Evolutionary conservation across 2,113 vertebrate species (phyloP).

Genomic region (Empidonax alnorum): DNA sequence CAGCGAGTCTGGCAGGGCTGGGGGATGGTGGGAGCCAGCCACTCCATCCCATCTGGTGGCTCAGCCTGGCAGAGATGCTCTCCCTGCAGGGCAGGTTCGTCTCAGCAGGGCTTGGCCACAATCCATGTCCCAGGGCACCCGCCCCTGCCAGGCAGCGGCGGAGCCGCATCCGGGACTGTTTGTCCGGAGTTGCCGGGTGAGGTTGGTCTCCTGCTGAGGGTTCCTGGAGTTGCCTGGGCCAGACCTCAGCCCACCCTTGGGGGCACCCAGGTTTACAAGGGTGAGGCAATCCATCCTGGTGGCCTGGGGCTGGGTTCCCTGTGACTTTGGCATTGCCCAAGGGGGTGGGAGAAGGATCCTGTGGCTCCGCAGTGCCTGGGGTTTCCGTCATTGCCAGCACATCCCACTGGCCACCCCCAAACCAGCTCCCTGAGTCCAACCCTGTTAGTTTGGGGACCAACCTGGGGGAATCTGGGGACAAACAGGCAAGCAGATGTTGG

Average conservation of each 20-base stretch:
- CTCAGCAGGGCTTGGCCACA: accelerated
- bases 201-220: background rate
- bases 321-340: accelerated
- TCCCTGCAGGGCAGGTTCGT: background rate
- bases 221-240: background rate
- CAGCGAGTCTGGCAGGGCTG: background rate
- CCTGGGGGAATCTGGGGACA: background rate
- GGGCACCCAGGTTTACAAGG: background rate
- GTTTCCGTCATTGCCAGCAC: accelerated
- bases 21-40: background rate
- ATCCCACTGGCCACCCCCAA: background rate
- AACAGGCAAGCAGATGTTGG: background rate
- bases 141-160: accelerated
- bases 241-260: background rate
- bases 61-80: background rate
- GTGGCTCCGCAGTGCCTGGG: background rate
- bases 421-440: accelerated
- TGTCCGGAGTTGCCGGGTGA: background rate
- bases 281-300: background rate
- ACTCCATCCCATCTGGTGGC: background rate
- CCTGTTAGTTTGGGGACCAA: background rate
- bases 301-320: background rate
- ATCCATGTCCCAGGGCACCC: background rate
- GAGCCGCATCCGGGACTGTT: background rate
- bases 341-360: background rate